Evolutionary conservation across 2,888 invertebrate genomes (phyloP).

Genomic region (Aleiodes alternator): DNA sequence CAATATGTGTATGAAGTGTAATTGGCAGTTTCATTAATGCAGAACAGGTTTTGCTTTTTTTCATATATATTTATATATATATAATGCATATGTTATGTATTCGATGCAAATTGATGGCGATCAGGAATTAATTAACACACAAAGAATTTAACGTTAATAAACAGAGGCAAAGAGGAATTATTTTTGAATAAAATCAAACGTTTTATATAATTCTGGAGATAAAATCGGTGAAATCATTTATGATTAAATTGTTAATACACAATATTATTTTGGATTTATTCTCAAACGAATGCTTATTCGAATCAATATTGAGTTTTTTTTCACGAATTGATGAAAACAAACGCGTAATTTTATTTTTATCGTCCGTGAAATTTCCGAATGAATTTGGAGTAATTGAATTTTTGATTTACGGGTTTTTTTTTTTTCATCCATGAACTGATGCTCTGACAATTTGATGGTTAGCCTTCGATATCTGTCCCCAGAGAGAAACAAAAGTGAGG

Average conservation of each 20-base stretch:
- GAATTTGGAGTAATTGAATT: slow-evolving; percentile 7
- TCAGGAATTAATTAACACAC: slow-evolving; percentile 4
- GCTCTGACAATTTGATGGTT: slow-evolving; percentile 6
- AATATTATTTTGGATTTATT: neutral
- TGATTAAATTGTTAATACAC: too few relatives aligned
- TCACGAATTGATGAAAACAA: slow-evolving; percentile 2
- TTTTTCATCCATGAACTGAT: neutral
- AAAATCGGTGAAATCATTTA: too few relatives aligned
- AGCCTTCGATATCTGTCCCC: slow-evolving; percentile 8
- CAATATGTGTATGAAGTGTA: slow-evolving; percentile 16
- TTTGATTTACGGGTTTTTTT: slow-evolving; percentile 15
- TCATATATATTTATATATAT: too few relatives aligned
- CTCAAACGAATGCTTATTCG: neutral
- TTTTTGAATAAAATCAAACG: too few relatives aligned
- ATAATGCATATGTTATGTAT: slow-evolving; percentile 1
- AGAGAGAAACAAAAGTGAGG: slow-evolving; percentile 4
- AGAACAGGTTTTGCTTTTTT: neutral
- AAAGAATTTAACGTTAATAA: neutral
- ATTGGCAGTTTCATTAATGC: slow-evolving; percentile 24
- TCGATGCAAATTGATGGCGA: slow-evolving; percentile 14
- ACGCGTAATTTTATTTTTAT: neutral
- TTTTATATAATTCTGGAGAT: too few relatives aligned
- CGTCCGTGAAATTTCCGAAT: neutral
- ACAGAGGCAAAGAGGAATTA: neutral
- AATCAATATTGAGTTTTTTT: neutral